phyloP scores from a whole-genome alignment of 2,113 vertebrate species.

The Zapus hudsonius region DNA sequence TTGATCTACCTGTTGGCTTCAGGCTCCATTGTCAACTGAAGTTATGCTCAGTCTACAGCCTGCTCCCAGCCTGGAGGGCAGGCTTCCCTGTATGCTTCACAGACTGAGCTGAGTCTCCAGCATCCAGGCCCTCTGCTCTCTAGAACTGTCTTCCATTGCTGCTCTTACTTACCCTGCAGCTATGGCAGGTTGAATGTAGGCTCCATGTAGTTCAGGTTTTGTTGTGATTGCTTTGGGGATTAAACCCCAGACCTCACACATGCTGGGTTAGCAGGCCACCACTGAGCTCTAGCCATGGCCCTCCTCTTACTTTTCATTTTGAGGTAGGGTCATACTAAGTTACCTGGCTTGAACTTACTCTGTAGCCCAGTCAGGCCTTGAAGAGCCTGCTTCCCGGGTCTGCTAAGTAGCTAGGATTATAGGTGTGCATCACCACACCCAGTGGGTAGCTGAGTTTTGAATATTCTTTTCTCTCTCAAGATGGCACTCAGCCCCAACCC shows the following conservation, averaged over 20 bases:
- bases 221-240: neutral
- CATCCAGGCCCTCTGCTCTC: neutral
- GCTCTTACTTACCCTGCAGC: neutral
- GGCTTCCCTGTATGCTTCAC: neutral
- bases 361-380: neutral
- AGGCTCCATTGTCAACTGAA: too few species aligned
- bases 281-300: neutral
- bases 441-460: neutral
- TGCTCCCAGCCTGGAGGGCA: too few species aligned
- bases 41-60: too few species aligned
- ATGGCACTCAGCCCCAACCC: neutral
- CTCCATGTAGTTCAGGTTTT: too few species aligned
- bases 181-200: neutral
- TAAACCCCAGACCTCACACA: neutral
- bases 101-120: neutral
- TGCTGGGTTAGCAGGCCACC: too few species aligned
- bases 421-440: neutral
- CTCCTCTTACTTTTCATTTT: neutral
- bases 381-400: neutral
- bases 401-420: neutral
- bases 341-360: neutral
- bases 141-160: neutral
- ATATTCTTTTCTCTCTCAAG: neutral
- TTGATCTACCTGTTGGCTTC: neutral
- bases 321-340: neutral